phyloP scores from a whole-genome alignment of 37 sponge, comb jelly and placozoan species.

The Agelas oroides region DNA sequence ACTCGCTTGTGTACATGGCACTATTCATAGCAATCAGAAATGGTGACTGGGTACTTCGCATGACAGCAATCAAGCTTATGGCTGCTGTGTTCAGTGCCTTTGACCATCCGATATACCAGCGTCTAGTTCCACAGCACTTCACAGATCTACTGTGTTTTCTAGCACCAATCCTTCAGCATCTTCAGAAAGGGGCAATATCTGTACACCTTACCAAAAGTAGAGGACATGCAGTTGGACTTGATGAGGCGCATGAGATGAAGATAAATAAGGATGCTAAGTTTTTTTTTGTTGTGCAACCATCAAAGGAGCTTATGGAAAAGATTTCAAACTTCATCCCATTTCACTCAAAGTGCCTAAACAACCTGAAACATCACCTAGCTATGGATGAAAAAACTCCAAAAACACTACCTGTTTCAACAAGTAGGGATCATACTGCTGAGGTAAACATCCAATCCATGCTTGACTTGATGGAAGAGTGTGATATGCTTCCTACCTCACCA shows the following conservation, averaged over 20 bases:
- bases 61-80: not conserved
- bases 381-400: not conserved
- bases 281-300: not conserved
- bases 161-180: not conserved
- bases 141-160: not conserved
- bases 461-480: not conserved
- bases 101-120: constrained; percentile 3
- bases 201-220: not conserved
- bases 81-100: constrained; percentile 11
- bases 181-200: not conserved
- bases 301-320: not conserved
- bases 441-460: not conserved
- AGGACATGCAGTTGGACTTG: constrained; percentile 2
- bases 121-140: not conserved
- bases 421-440: not conserved
- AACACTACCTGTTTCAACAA: not conserved
- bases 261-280: constrained; percentile 11
- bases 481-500: not conserved
- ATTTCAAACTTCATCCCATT: not conserved
- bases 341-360: not conserved
- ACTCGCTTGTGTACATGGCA: not conserved
- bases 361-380: not conserved
- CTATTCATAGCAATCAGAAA: not conserved
- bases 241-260: constrained; percentile 22
- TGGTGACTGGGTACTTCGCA: not conserved